phyloP scores from a whole-genome alignment of 2,797 vertebrate species.

The Crocodylus rhombifer region DNA sequence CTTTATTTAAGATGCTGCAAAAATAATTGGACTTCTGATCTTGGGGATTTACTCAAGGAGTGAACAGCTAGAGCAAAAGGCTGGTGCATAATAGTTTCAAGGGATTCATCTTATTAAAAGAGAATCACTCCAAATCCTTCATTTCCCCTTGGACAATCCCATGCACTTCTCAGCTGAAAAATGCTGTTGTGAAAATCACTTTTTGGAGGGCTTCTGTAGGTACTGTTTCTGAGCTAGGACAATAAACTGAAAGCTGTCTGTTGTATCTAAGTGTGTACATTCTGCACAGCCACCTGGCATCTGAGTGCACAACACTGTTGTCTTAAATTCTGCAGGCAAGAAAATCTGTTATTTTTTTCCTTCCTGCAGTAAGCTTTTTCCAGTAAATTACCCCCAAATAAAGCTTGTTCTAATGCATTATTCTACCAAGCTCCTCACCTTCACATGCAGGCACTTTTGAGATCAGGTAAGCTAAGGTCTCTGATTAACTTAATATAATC shows the following conservation, averaged over 20 bases:
- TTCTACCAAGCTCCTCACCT: not conserved
- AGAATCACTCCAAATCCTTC: conserved; percentile 12
- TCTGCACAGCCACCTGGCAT: fast-evolving
- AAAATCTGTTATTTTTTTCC: not conserved
- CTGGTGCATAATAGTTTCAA: not conserved
- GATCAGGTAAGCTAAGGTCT: not conserved
- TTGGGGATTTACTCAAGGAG: not conserved
- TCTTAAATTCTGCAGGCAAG: not conserved
- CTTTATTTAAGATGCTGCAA: conserved; percentile 6
- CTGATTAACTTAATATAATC: not conserved
- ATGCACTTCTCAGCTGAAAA: not conserved
- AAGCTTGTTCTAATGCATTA: not conserved
- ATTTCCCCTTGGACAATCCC: not conserved
- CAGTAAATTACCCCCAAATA: not conserved
- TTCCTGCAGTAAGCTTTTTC: not conserved
- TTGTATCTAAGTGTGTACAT: not conserved
- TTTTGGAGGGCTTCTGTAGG: not conserved
- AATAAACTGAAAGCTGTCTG: not conserved
- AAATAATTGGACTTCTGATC: conserved; percentile 2
- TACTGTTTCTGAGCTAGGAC: not conserved
- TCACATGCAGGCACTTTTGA: not conserved
- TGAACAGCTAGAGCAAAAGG: not conserved
- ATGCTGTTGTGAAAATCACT: not conserved
- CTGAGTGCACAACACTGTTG: not conserved
- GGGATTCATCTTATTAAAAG: not conserved